Base-by-base conservation (phyloP, 1,140 invertebrate species). In the Mamestra configurata region DNA sequence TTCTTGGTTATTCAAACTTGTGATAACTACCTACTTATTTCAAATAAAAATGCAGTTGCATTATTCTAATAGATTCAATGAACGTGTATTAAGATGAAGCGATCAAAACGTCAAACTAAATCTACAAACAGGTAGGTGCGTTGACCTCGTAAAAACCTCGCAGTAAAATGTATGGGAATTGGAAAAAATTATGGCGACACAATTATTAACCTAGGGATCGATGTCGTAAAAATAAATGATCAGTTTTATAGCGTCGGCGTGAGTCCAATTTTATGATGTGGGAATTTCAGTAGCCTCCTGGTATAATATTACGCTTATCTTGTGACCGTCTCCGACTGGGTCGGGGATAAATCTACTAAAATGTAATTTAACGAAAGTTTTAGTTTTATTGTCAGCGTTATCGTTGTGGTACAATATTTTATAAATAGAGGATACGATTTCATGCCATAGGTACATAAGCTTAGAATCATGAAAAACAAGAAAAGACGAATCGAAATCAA, bases 191-290 rank as follows among this genome's bases (percentile, higher is more conserved):
- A 91, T 86, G 84, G 83, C 79, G 81, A 85, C 84, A 88, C 88
- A 91, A 92, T 93, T 90, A 92, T 91, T 88, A 84, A 88, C 83
- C 82, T 73, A 84, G 83, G 89, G 86, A 88, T 90, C 87, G 85
- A 88, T 86, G 84, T 87, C 90, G 82, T 93, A 93, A 93, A 93
- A 93, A 85, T 90, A 92, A 93, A 93, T 89, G 89, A 89, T 86
- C 86, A 79, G 55, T 88, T 91, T 92, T 92, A 90, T 89, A 66
- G 85, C 81, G 79, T 80, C 84, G 83, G 76, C 77, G 82, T 71
- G 85, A 84, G 86, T 81, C 85, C 86, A 86, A 88, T 88, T 92
- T 93, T 93, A 91, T 89, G 88, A 89, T 90, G 90, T 91, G 88
- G 84, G 87, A 90, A 91, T 88, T 89, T 91, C 89, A 91, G 89